phyloP scores from a whole-genome alignment of 2,797 vertebrate genomes.

The Typhlichthys eigenmanni region DNA sequence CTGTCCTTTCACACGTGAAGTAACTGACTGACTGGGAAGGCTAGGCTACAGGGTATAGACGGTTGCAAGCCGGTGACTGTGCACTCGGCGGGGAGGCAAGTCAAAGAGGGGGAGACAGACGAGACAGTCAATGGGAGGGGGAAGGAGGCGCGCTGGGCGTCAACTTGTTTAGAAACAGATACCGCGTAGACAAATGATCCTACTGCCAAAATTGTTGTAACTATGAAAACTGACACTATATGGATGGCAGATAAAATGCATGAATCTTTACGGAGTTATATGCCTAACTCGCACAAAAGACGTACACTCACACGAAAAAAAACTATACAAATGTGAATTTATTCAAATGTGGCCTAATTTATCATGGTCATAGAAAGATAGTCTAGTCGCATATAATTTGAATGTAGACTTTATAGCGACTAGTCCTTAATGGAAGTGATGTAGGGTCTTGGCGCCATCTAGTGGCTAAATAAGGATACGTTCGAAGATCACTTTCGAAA shows the following conservation, averaged over 20 bases:
- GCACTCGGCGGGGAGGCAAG: background rate
- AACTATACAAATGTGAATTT: background rate
- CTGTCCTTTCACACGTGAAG: constrained; percentile 46
- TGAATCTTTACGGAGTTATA: no score
- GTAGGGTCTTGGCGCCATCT: constrained; percentile 54
- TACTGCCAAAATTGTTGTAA: no score
- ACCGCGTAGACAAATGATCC: no score
- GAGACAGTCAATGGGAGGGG: constrained; percentile 10
- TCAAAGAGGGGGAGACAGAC: constrained; percentile 19
- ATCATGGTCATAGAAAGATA: no score
- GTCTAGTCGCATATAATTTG: no score
- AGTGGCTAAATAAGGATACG: constrained; percentile 16
- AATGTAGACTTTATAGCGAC: no score
- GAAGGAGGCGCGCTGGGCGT: constrained; percentile 27
- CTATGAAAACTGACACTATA: no score
- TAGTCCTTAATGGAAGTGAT: no score
- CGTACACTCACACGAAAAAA: background rate
- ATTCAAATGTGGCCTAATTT: no score
- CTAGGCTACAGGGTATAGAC: constrained; percentile 11
- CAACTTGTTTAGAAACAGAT: constrained; percentile 17
- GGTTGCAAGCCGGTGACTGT: constrained; percentile 42
- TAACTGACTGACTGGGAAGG: constrained; percentile 55
- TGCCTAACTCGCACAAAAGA: background rate
- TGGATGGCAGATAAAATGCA: no score
- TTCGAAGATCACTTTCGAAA: background rate